Evolutionary conservation across 2,888 invertebrate genomes (phyloP).

Genomic region (Polymixis flavicincta): DNA sequence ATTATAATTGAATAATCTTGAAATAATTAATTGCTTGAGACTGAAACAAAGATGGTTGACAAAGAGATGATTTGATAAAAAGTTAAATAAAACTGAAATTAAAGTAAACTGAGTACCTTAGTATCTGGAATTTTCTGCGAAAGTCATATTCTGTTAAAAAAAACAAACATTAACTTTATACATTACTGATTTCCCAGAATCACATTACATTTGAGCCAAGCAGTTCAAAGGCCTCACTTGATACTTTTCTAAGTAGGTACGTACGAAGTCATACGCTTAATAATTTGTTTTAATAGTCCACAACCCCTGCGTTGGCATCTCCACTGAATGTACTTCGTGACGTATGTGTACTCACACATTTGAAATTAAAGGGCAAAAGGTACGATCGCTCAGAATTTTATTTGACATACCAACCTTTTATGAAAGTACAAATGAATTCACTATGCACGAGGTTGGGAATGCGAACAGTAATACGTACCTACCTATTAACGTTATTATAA

Average conservation of each 20-base stretch:
- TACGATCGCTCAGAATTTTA: conserved; percentile 40
- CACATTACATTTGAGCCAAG: not conserved
- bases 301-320: conserved; percentile 57
- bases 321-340: conserved; percentile 46
- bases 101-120: not conserved
- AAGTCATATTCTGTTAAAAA: not conserved
- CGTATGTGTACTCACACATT: conserved; percentile 36
- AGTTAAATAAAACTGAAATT: not conserved
- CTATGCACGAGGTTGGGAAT: not conserved
- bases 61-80: conserved; percentile 9
- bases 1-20: not conserved
- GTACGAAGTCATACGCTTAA: conserved; percentile 42
- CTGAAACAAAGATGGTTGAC: not conserved
- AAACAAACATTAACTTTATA: not conserved
- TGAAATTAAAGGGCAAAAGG: conserved; percentile 35
- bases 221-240: conserved; percentile 16
- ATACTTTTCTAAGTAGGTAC: not conserved
- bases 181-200: conserved; percentile 11
- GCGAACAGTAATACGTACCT: not conserved
- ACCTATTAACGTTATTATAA: conserved; percentile 11
- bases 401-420: conserved; percentile 36
- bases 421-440: conserved; percentile 27
- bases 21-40: not conserved
- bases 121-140: not conserved
- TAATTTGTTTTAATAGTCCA: conserved; percentile 62